Conservation (phyloP, 2,888 invertebrate species). For the Arge pagana region DNA sequence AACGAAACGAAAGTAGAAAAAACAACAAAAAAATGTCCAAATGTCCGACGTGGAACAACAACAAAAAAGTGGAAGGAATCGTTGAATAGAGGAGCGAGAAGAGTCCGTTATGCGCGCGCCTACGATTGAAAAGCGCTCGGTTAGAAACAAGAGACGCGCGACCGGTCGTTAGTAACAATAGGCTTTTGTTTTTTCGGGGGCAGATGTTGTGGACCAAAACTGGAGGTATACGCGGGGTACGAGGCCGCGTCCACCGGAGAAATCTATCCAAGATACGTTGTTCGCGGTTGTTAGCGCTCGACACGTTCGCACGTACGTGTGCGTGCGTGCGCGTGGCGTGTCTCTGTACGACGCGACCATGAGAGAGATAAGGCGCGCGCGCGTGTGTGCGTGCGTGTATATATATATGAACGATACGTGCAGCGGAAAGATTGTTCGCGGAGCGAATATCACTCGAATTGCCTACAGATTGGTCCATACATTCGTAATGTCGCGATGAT, state of each 20-base stretch:
- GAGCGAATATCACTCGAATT: slow-evolving; percentile 56
- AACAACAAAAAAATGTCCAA: neutral
- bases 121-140: slow-evolving; percentile 59
- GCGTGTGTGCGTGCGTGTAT: neutral
- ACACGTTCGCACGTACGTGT: neutral
- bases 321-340: neutral
- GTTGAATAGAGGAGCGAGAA: slow-evolving; percentile 27
- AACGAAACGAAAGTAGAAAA: slow-evolving; percentile 30
- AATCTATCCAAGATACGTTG: slow-evolving; percentile 29
- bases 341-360: too few relatives aligned
- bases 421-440: slow-evolving; percentile 51
- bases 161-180: slow-evolving; percentile 59
- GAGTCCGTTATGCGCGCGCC: slow-evolving; percentile 57
- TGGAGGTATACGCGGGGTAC: too few relatives aligned
- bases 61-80: slow-evolving; percentile 27
- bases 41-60: slow-evolving; percentile 34
- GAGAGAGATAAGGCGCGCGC: neutral
- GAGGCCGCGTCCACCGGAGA: slow-evolving; percentile 30
- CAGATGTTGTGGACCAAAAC: slow-evolving; percentile 54
- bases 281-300: too few relatives aligned
- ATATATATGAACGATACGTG: slow-evolving; percentile 39
- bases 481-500: slow-evolving; percentile 53
- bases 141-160: slow-evolving; percentile 59
- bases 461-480: slow-evolving; percentile 59
- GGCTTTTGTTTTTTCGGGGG: slow-evolving; percentile 59